Percentiles rank a stretch among this genome's conserved stretches.
Conservation (phyloP, 2,888 invertebrate genomes). For the Tillus elongatus region DNA sequence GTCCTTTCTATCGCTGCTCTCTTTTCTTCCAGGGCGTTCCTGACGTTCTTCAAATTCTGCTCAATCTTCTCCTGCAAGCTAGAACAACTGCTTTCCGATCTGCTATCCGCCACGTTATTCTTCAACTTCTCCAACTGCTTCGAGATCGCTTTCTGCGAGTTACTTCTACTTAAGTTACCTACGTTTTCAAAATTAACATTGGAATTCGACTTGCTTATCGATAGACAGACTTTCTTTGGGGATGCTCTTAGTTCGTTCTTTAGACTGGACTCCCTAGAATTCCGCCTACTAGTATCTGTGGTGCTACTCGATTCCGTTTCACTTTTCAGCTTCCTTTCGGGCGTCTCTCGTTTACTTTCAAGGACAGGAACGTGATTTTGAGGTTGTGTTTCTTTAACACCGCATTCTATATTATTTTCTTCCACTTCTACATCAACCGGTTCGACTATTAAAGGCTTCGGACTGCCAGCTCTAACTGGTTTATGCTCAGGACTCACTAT, state of each 20-base stretch:
- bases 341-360: background rate
- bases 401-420: slow-evolving; percentile 19
- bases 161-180: slow-evolving; percentile 27
- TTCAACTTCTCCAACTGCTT: slow-evolving; percentile 28
- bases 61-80: slow-evolving; percentile 15
- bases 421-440: slow-evolving; percentile 9
- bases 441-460: background rate
- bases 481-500: background rate
- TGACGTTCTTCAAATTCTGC: slow-evolving; percentile 19
- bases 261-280: slow-evolving; percentile 5
- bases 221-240: slow-evolving; percentile 1
- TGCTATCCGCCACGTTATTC: slow-evolving; percentile 27
- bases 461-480: background rate
- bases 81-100: slow-evolving; percentile 34
- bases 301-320: background rate
- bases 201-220: slow-evolving; percentile 15
- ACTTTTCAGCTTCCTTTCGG: background rate
- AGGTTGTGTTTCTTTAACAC: background rate
- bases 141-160: slow-evolving; percentile 27
- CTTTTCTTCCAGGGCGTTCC: slow-evolving; percentile 17
- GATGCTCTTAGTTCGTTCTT: background rate
- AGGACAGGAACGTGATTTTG: background rate
- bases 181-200: slow-evolving; percentile 25
- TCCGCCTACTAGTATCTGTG: background rate
- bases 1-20: slow-evolving; percentile 13